A percentile compares a stretch with the other conserved stretches of the same genome.
Conservation (phyloP, 2,797 vertebrate species). For the Sciurus carolinensis region DNA sequence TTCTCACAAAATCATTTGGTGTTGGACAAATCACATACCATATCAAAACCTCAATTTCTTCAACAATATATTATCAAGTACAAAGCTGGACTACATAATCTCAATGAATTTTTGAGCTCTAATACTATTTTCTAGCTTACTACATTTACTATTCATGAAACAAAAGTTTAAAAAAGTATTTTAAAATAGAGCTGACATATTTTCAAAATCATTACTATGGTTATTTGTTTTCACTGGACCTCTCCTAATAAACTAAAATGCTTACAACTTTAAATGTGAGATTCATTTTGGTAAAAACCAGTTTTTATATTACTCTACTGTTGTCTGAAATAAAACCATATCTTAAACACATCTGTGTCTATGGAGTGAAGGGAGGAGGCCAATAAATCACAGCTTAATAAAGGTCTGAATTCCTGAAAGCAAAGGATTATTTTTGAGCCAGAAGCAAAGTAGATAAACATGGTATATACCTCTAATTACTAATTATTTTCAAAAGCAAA, state of each 20-base stretch:
- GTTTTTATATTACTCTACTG: constrained; percentile 18
- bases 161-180: neutral
- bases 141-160: constrained; percentile 33
- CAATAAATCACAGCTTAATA: neutral
- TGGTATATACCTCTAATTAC: neutral
- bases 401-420: constrained; percentile 25
- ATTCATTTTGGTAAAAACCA: constrained; percentile 54
- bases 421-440: constrained; percentile 25
- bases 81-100: neutral
- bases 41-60: constrained; percentile 56
- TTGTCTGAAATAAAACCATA: constrained; percentile 10
- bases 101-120: constrained; percentile 52
- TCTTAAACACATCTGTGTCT: neutral
- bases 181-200: constrained; percentile 35
- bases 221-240: neutral
- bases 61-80: neutral
- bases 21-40: neutral
- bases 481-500: constrained; percentile 68
- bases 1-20: neutral
- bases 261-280: constrained; percentile 59
- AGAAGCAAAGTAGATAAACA: constrained; percentile 55
- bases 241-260: neutral
- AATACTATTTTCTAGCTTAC: neutral
- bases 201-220: constrained; percentile 54
- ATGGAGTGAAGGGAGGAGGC: neutral